Percentiles rank a stretch among this genome's conserved stretches.
phyloP scores from a whole-genome alignment of 2,797 vertebrate species.

The Helicolenus hilgendorfi region DNA sequence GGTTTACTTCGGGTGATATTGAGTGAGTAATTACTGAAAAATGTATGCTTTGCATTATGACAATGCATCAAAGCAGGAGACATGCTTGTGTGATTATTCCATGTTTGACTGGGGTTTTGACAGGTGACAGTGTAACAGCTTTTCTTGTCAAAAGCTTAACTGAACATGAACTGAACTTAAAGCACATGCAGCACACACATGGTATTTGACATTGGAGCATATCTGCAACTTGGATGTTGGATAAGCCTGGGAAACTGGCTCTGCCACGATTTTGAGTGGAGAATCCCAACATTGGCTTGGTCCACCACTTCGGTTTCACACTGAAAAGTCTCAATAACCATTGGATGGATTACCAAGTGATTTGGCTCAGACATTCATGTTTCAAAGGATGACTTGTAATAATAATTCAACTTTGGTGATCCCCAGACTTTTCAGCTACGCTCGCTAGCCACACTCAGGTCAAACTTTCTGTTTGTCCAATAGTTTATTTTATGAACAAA shows the following conservation, averaged over 20 bases:
- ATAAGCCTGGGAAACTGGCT: too few species aligned
- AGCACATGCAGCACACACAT: neutral
- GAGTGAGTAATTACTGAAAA: neutral
- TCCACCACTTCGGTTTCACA: neutral
- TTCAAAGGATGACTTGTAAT: neutral
- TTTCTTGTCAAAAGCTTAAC: neutral
- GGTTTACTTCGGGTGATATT: neutral
- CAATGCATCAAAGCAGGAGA: neutral
- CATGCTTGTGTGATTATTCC: neutral
- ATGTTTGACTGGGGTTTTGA: neutral
- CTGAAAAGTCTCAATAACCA: neutral
- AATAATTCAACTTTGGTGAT: neutral
- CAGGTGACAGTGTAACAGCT: neutral
- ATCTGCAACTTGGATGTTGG: neutral
- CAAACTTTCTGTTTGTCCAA: neutral
- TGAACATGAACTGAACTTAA: neutral
- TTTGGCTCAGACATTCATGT: neutral
- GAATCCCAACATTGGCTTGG: neutral
- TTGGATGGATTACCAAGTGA: neutral
- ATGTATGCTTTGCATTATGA: neutral
- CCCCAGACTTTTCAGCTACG: neutral
- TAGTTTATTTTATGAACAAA: neutral
- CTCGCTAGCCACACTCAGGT: neutral
- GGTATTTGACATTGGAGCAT: neutral
- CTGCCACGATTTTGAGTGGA: too few species aligned